phyloP scores from a whole-genome alignment of 2,113 vertebrate genomes.

The Nansenia antarctica region DNA sequence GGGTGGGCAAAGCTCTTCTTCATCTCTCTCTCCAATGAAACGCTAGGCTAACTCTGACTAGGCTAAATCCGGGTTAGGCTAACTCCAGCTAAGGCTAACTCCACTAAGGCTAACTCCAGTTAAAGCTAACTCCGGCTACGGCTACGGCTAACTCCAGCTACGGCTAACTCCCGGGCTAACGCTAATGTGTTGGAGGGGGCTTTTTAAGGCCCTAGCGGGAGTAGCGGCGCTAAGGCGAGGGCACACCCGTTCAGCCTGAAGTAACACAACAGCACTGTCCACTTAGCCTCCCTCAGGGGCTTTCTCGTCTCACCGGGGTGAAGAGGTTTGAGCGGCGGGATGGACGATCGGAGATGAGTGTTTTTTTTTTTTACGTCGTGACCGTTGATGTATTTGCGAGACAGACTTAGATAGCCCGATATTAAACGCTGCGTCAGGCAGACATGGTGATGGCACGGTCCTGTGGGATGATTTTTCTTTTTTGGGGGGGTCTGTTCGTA shows the following conservation, averaged over 20 bases:
- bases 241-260: not conserved
- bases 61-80: no score
- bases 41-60: not conserved
- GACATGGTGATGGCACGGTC: not conserved
- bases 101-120: no score
- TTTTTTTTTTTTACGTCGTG: not conserved
- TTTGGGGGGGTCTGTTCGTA: no score
- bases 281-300: not conserved
- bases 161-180: no score
- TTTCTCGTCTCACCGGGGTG: no score
- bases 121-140: no score
- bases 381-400: not conserved
- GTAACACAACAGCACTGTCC: not conserved
- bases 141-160: no score
- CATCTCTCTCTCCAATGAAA: not conserved
- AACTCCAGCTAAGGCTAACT: no score
- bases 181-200: no score
- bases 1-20: not conserved
- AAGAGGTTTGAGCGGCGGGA: not conserved
- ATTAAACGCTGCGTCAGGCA: not conserved
- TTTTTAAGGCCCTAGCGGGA: no score
- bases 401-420: not conserved
- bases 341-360: not conserved
- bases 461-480: not conserved
- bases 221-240: no score